Evolutionary conservation across 2,888 invertebrate genomes (phyloP).

Genomic region (Sycophila texana): DNA sequence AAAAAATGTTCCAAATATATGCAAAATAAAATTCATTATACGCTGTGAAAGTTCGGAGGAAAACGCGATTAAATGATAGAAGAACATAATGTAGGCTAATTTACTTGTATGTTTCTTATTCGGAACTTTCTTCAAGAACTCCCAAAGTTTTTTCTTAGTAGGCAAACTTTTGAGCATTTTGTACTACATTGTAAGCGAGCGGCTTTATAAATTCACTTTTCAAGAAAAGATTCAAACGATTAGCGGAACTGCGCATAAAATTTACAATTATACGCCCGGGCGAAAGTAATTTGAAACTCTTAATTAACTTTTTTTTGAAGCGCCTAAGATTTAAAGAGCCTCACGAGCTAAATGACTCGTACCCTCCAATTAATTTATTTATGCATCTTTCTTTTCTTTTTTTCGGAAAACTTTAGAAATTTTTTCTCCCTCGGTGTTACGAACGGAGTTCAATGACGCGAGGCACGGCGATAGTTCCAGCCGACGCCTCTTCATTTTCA

Average conservation of each 20-base stretch:
- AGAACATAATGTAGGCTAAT: conserved; percentile 19
- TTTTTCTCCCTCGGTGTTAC: no score
- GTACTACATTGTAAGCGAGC: not conserved
- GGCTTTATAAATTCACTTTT: conserved; percentile 30
- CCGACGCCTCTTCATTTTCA: no score
- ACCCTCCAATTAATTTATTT: no score
- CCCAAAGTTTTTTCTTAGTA: conserved; percentile 4
- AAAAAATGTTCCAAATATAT: not conserved
- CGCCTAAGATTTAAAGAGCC: no score
- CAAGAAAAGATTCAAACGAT: conserved; percentile 1
- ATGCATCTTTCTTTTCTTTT: no score
- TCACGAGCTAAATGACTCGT: no score
- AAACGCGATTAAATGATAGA: conserved; percentile 20
- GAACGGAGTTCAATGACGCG: no score
- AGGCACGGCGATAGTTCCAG: no score
- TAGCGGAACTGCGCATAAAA: conserved; percentile 19
- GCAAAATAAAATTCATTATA: conserved; percentile 4
- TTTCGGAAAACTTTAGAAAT: no score
- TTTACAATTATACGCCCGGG: conserved; percentile 7
- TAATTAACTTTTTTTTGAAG: not conserved
- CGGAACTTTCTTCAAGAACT: conserved; percentile 16
- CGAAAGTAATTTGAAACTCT: not conserved
- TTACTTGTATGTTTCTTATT: conserved; percentile 33
- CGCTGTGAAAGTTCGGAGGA: not conserved
- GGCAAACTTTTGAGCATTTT: conserved; percentile 18